Evolutionary conservation across 2,888 invertebrate genomes (phyloP).

Genomic region (Tetragonisca angustula): DNA sequence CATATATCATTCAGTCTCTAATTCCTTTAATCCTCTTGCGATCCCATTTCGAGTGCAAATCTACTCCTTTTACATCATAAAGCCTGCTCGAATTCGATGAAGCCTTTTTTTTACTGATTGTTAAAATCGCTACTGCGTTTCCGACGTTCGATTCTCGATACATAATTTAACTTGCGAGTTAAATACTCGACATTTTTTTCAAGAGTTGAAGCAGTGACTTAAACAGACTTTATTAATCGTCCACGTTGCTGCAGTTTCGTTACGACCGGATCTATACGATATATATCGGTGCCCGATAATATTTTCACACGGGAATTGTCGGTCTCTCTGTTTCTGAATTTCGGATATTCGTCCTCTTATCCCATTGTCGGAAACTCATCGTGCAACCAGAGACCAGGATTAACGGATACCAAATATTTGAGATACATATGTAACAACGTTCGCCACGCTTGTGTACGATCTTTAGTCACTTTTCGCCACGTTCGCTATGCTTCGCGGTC

Average conservation of each 20-base stretch:
- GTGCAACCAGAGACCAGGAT: not conserved
- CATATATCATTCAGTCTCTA: not conserved
- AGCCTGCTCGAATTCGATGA: not conserved
- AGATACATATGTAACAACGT: no score
- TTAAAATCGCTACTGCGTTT: not conserved
- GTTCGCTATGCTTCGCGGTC: not conserved
- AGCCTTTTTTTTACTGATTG: not conserved
- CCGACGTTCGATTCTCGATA: not conserved
- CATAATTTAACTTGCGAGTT: no score
- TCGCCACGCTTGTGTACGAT: not conserved
- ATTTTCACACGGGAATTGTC: conserved; percentile 44
- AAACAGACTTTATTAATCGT: conserved; percentile 70
- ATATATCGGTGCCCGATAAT: conserved; percentile 35
- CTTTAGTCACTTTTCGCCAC: not conserved
- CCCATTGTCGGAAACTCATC: not conserved
- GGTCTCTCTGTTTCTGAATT: not conserved
- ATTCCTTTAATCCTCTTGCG: conserved; percentile 3
- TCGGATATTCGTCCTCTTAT: not conserved
- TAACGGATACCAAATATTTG: not conserved
- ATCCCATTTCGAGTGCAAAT: conserved; percentile 11
- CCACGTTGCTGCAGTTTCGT: conserved; percentile 61
- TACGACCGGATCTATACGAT: conserved; percentile 15
- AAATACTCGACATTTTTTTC: not conserved
- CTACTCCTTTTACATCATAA: not conserved
- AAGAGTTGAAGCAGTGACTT: not conserved